Conservation (phyloP, 2,888 invertebrate genomes). For the Melanostoma mellinum region DNA sequence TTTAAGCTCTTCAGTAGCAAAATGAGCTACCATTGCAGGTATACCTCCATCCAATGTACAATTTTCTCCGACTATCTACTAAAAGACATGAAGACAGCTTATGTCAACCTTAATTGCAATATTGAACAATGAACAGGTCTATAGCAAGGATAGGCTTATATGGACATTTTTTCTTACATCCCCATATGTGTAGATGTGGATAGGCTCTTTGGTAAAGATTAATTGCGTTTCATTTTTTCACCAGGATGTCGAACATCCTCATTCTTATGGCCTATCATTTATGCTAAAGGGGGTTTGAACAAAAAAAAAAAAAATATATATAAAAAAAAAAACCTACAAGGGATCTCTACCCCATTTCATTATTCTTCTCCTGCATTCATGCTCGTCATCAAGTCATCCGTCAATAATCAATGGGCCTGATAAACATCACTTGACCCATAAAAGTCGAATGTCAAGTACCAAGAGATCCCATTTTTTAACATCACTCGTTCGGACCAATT, state of each 20-base stretch:
- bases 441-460: conserved; percentile 64
- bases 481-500: conserved; percentile 31
- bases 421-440: conserved; percentile 66
- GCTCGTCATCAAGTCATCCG: conserved; percentile 57
- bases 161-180: neutral
- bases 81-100: conserved; percentile 27
- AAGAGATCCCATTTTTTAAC: conserved; percentile 32
- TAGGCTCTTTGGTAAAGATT: conserved; percentile 1
- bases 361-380: conserved; percentile 36
- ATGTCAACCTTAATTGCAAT: conserved; percentile 49
- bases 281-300: neutral
- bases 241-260: neutral
- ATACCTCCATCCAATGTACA: neutral
- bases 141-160: neutral
- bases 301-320: conserved; percentile 23
- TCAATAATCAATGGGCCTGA: conserved; percentile 61
- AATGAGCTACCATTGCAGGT: conserved; percentile 37
- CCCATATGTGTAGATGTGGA: conserved; percentile 1
- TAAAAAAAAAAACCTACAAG: conserved; percentile 23
- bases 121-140: conserved; percentile 35
- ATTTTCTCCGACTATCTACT: neutral
- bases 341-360: conserved; percentile 25
- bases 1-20: conserved; percentile 18
- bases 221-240: conserved; percentile 45
- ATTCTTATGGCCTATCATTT: conserved; percentile 25